Base-by-base conservation (phyloP, 2,888 invertebrate genomes). In the Isotomurus palustris region DNA sequence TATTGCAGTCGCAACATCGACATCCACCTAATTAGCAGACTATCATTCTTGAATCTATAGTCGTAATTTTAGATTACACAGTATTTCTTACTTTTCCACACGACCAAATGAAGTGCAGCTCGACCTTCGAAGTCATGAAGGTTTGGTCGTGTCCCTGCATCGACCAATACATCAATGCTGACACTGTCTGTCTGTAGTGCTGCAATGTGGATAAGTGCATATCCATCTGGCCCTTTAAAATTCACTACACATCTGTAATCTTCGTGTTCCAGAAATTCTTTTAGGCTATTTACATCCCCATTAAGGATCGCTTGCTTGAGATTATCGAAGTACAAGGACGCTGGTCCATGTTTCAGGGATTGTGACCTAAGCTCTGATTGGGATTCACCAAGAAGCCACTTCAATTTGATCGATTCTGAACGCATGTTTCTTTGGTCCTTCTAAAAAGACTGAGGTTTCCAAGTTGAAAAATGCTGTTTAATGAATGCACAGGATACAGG, bases 71-170 rank as follows among this genome's bases (percentile, higher is more conserved):
- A 24, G 24, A 3, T 21, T 19, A 21, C 14, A 21, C 38, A 24
- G 12, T 27, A 24, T 8, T 21, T 28, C 14, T 44, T 53, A 58
- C 62, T 62, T 51, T 48, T 49, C 40, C 24, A 47, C 21, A 62
- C 51, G 28, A 58, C 41, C 21, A 47, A 36, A 41, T 65, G 65
- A 12, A 65, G 44, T 12, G 62, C 44, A 32, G 62, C 52, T 24
- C 56, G 45, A 3, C 60, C 55, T 17, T 36, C 53, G 2, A 53
- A 10, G 53, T 58, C 60, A 21, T 25, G 17, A 1, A 57, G 36
- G 47, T 65, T 60, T 17, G 65, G 53, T 25, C 59, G 50, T 2
- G 53, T 56, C 4, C 44, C 60, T 21, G 53, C 58, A n/a, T 41
- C 27, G 12, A 64, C 43, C 8, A 65, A 38, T 8, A 56, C n/a